Evolutionary conservation across 2,888 invertebrate species (phyloP).

Genomic region (Drosophila nigritarsus): DNA sequence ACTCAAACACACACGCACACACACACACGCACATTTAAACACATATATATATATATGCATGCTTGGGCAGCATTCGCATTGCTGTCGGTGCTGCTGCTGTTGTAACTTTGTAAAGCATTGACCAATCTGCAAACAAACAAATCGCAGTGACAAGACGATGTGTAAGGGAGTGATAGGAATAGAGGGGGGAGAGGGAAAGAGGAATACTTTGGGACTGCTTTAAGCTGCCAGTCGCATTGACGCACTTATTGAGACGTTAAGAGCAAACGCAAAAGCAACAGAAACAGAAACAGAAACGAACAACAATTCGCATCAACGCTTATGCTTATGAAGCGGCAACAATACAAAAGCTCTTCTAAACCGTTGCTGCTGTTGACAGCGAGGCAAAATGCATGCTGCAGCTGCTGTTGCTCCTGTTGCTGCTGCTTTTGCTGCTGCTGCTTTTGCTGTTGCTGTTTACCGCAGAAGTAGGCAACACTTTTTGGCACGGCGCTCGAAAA

Average conservation of each 20-base stretch:
- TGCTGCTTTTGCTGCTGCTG: neutral
- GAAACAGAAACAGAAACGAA: slow-evolving; percentile 2
- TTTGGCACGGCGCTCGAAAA: slow-evolving; percentile 33
- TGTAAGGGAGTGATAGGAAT: neutral
- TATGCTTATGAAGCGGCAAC: slow-evolving; percentile 49
- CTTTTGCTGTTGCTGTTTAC: slow-evolving; percentile 16
- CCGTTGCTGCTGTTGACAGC: slow-evolving; percentile 36
- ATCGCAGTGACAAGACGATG: slow-evolving; percentile 46
- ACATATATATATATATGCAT: neutral
- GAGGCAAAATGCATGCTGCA: slow-evolving; percentile 19
- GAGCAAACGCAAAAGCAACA: slow-evolving; percentile 35
- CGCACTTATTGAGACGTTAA: slow-evolving; percentile 67
- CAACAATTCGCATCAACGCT: slow-evolving; percentile 28
- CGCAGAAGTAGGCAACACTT: slow-evolving; percentile 58
- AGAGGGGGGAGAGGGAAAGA: neutral
- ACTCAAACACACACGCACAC: slow-evolving; percentile 11
- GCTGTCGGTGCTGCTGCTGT: too few relatives aligned
- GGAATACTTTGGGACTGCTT: slow-evolving; percentile 36
- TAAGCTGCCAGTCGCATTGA: slow-evolving; percentile 60
- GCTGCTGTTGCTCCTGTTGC: neutral
- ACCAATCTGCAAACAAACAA: slow-evolving; percentile 66
- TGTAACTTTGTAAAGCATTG: slow-evolving; percentile 40
- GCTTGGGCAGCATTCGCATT: slow-evolving; percentile 22
- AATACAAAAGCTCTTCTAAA: slow-evolving; percentile 27
- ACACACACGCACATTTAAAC: slow-evolving; percentile 6